A percentile compares a stretch with the other conserved stretches of the same genome.
Evolutionary conservation across 2,797 vertebrate species (phyloP).

Genomic region (Arctocebus calabarensis): DNA sequence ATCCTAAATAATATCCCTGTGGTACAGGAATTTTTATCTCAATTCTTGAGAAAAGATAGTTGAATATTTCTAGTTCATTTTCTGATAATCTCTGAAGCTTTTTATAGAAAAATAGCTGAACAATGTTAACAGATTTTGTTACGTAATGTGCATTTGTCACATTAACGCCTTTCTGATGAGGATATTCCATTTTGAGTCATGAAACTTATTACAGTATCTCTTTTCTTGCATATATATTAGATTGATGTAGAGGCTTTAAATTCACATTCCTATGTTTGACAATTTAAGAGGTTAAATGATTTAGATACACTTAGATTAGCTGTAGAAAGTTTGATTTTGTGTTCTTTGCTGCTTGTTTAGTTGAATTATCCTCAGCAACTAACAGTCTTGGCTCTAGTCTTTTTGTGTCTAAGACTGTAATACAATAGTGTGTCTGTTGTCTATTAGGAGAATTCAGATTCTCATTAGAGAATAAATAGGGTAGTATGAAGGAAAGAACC

Average conservation of each 20-base stretch:
- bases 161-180: slow-evolving; percentile 8
- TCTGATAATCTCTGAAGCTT: slow-evolving; percentile 44
- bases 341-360: slow-evolving; percentile 32
- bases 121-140: background rate
- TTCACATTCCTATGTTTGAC: background rate
- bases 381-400: background rate
- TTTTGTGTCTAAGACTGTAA: slow-evolving; percentile 35
- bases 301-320: slow-evolving; percentile 2
- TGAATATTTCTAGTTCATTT: slow-evolving; percentile 50
- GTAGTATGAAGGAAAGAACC: slow-evolving; percentile 16
- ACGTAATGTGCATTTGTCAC: background rate
- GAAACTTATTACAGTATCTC: background rate
- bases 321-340: slow-evolving; percentile 42
- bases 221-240: background rate
- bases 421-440: background rate
- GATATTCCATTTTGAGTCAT: slow-evolving; percentile 21
- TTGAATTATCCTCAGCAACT: slow-evolving; percentile 1
- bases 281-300: slow-evolving; percentile 4
- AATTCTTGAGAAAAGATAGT: slow-evolving; percentile 1
- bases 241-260: slow-evolving; percentile 30
- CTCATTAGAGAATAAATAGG: background rate
- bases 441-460: background rate
- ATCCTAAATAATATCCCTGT: background rate
- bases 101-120: background rate
- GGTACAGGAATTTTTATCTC: background rate